Conservation (phyloP, 2,113 vertebrate genomes). For the Leptobrachium ailaonicum region DNA sequence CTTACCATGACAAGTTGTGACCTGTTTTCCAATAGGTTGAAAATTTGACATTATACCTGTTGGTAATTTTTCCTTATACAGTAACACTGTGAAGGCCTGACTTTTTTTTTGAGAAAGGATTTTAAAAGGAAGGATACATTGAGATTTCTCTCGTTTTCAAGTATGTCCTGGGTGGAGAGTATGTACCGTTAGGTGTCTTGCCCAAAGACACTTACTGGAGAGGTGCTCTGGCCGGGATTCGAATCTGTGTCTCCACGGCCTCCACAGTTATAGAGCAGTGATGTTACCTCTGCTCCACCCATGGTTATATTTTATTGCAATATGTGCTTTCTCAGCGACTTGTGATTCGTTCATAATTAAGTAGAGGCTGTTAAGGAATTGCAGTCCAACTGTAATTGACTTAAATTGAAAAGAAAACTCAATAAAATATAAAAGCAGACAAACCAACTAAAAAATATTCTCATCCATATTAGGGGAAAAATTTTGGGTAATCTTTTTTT, state of each 20-base stretch:
- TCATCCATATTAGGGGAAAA: not conserved
- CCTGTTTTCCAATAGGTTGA: not conserved
- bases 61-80: not conserved
- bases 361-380: not conserved
- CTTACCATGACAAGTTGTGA: not conserved
- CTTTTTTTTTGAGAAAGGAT: not conserved
- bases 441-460: not conserved
- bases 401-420: not conserved
- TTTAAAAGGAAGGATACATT: too few relatives aligned
- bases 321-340: too few relatives aligned
- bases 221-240: too few relatives aligned
- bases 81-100: not conserved
- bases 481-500: conserved; percentile 25
- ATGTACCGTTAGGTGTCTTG: too few relatives aligned
- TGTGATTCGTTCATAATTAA: not conserved
- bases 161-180: too few relatives aligned
- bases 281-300: not conserved
- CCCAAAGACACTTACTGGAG: too few relatives aligned
- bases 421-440: not conserved
- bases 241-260: too few relatives aligned
- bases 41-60: not conserved
- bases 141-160: too few relatives aligned
- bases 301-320: not conserved
- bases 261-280: not conserved
- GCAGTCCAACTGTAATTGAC: too few relatives aligned